Base-by-base conservation (phyloP, 2,888 invertebrate species). In the Chymomyza caudatula region DNA sequence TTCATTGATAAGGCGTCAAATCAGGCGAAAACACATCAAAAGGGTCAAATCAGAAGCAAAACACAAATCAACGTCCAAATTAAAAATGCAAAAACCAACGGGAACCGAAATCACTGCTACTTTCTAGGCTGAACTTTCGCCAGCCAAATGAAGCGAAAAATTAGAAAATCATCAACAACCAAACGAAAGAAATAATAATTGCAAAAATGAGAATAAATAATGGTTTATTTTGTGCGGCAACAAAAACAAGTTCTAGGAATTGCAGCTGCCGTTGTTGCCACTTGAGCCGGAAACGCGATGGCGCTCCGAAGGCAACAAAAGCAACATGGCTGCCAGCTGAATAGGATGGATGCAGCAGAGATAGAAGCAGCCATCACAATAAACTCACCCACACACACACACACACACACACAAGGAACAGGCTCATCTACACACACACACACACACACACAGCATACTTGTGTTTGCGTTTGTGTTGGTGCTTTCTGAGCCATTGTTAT, bases 61-160 rank as follows among this genome's bases (percentile, higher is more conserved):
- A 64, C 71, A 65, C 78, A 74, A 78, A 71, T 67, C 78, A 66
- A 70, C 66, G 77, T 78, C 61, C 51, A 78, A 78, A 81, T 84
- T 84, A 81, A 78, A 84, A 84, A 68, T 73, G 59, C 66, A 71
- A 49, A 60, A 60, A 64, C 51, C 63, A 54, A 53, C 5, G 47
- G 52, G 25, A 60, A 42, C 23, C 23, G 49, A 37, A 44, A 51
- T 22, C 8, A 20, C 13, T 47, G 54, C 8, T 29, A 29, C 29
- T 29, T 29, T 5, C 29, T 4, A 8, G 6, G 29, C 29, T 22
- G 29, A 42, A 51, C n/a, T n/a, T n/a, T n/a, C n/a, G 49, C 13
- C 43, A 62, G 66, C 61, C 64, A 77, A 77, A 77, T 79, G 76
- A 82, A 79, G 82, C 75, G 83, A 65, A 72, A 83, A 85, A 82